These are phyloP conservation scores for Anoura caudifer DNA, from an alignment of 2,113 vertebrate genomes.

Conservation along the genomic window DNA sequence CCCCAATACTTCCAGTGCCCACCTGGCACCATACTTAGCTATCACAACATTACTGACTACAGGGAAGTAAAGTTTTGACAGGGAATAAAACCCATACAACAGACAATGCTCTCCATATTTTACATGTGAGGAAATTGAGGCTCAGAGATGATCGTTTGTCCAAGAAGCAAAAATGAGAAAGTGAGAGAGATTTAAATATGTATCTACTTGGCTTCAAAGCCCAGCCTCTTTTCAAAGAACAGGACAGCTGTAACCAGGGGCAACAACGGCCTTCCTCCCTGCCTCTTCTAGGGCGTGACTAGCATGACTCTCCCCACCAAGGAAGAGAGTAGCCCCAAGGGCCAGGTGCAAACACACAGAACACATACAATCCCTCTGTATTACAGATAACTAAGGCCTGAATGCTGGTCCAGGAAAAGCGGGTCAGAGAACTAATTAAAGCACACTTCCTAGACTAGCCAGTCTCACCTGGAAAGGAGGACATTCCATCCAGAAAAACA, in stretches of 20 bases:
- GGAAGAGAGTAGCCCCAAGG: not conserved
- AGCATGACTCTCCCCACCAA: not conserved
- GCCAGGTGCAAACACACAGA: not conserved
- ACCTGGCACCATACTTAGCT: not conserved
- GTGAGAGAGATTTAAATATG: not conserved
- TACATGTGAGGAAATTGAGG: not conserved
- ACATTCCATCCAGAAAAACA: not conserved
- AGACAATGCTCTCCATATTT: not conserved
- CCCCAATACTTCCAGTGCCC: not conserved
- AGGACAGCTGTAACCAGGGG: not conserved
- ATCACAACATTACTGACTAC: not conserved
- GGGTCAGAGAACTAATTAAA: not conserved
- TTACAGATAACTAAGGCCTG: not conserved
- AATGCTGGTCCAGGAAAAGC: not conserved
- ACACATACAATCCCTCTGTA: not conserved
- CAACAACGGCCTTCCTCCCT: not conserved
- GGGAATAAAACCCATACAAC: not conserved
- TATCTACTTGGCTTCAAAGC: not conserved
- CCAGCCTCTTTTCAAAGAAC: not conserved
- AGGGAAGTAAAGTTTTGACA: not conserved
- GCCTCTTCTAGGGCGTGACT: not conserved
- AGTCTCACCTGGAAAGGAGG: not conserved
- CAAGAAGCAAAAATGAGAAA: not conserved
- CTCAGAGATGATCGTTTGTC: not conserved
- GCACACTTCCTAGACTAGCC: not conserved